phyloP scores from a whole-genome alignment of 2,888 invertebrate genomes.

The Netelia melanura region DNA sequence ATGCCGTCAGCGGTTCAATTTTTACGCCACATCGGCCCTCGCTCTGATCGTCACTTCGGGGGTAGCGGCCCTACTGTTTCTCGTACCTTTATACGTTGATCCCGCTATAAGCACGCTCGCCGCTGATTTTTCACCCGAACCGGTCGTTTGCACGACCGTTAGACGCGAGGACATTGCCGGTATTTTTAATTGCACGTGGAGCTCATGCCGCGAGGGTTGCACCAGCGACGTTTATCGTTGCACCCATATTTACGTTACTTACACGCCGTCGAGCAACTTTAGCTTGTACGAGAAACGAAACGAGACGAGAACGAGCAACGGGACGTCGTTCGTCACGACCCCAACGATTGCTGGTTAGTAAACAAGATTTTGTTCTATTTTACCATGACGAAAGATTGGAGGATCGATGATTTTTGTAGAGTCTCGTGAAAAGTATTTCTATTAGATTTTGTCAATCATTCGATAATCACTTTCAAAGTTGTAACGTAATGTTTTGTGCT shows the following conservation, averaged over 20 bases:
- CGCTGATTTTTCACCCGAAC: slow-evolving; percentile 91
- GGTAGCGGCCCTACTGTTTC: slow-evolving; percentile 90
- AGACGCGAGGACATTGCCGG: slow-evolving; percentile 90
- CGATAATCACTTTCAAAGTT: too few species aligned
- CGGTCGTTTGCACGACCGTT: slow-evolving; percentile 91
- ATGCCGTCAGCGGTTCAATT: slow-evolving; percentile 89
- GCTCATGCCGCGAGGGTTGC: slow-evolving; percentile 92
- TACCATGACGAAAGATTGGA: neutral
- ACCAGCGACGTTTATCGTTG: slow-evolving; percentile 91
- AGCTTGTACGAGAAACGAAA: slow-evolving; percentile 67
- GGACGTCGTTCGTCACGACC: slow-evolving; percentile 56
- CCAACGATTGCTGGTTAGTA: slow-evolving; percentile 78
- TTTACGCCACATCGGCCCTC: slow-evolving; percentile 90
- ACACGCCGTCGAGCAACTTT: slow-evolving; percentile 83
- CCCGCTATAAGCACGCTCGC: slow-evolving; percentile 89
- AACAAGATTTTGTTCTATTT: slow-evolving; percentile 12
- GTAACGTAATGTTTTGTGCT: neutral
- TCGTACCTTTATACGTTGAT: slow-evolving; percentile 91
- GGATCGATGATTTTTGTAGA: neutral
- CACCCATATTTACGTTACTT: slow-evolving; percentile 89
- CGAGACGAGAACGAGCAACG: slow-evolving; percentile 59
- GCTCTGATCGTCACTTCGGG: slow-evolving; percentile 90
- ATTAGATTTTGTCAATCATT: too few species aligned
- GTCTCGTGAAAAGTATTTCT: too few species aligned
- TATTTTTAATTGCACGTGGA: slow-evolving; percentile 92